Evolutionary conservation across 2,113 vertebrate genomes (phyloP), one percentile per base, ranked within the genome.

Genomic region (Osmerus eperlanus): DNA sequence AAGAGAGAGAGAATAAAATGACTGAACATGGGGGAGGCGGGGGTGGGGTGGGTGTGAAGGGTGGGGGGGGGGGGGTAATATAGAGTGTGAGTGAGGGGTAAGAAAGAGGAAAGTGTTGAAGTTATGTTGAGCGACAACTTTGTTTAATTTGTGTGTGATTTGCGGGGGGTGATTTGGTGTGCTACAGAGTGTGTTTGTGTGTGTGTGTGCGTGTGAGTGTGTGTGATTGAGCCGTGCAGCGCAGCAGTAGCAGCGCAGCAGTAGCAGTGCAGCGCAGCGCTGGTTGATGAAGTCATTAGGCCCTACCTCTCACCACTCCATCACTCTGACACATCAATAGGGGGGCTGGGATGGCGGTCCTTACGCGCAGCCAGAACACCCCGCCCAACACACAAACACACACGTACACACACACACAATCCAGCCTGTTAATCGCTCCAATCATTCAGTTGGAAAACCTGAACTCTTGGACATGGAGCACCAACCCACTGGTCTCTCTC

Each of bases 241-340:
- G 52, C 18, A 12, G 11, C 21, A 21, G n/a, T n/a, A n/a, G n/a
- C n/a, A n/a, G n/a, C n/a, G n/a, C n/a, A n/a, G 11, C 21, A 21
- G 55, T 54, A 60, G 47, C 74, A 68, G 61, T 7, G n/a, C 52
- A 47, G 65, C 78, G 83, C 74, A 70, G 84, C 85, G 77, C 56
- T 80, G 88, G 88, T 80, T 93, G 91, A 93, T 92, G 87, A 92
- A 93, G 90, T 90, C 90, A 92, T 93, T 92, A 89, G 51, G 79
- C 67, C 81, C 56, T 72, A 83, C 78, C 88, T 79, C 85, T 87
- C 84, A 77, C 83, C 83, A 86, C 86, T 94, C 90, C 80, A 91
- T 93, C 93, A 92, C 71, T 2, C 61, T 92, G 93, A 92, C 92
- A 90, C 55, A 16, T 78, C 21, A 70, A 78, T 87, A 90, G 89